Base-by-base conservation (phyloP, 2,797 vertebrate species). In the Otus scops region DNA sequence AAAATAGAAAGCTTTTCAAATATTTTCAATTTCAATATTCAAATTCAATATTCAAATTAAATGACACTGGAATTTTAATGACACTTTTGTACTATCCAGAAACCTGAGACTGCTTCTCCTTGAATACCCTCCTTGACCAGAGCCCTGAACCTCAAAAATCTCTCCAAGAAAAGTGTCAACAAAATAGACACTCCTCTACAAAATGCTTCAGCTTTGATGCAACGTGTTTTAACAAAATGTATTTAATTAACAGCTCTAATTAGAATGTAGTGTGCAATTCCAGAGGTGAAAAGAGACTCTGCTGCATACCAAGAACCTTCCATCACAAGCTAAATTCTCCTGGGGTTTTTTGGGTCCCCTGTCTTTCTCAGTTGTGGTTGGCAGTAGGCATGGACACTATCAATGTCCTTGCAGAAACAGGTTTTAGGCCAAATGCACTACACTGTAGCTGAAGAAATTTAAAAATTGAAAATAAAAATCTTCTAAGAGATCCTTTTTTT, bases 251-350 rank as follows among this genome's bases (percentile, higher is more conserved):
- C 27, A 67, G 5, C 39, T 63, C 23, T 92, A 88, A 95, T 90
- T 93, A 93, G 22, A 76, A 68, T 6, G 21, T 47, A 91, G 24
- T 27, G 9, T 19, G 36, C 16, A 69, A 36, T 75, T 95, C 43
- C 73, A 95, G 61, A 84, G 50, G 65, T 92, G 77, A 85, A 95
- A 92, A 93, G 54, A 93, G 92, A 88, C 14, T 84, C 71, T 86
- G 24, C 28, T 63, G 47, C 85, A 73, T 84, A 86, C 69, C 47
- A 78, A 48, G 65, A 85, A 68, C 20, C 20, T 94, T 76, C 57
- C 53, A 75, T 54, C 45, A 85, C 34, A 76, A 75, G 24, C 6
- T 28, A 81, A 87, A 88, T 80, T 63, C 26, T 93, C 26, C 56
- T 38, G 28, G 10, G 24, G 0, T 17, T 64, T 77, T 79, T 43